These are phyloP conservation scores for Paramuricea clavata DNA, from an alignment of 92 coral and sea anemone genomes.

Conservation along the genomic window DNA sequence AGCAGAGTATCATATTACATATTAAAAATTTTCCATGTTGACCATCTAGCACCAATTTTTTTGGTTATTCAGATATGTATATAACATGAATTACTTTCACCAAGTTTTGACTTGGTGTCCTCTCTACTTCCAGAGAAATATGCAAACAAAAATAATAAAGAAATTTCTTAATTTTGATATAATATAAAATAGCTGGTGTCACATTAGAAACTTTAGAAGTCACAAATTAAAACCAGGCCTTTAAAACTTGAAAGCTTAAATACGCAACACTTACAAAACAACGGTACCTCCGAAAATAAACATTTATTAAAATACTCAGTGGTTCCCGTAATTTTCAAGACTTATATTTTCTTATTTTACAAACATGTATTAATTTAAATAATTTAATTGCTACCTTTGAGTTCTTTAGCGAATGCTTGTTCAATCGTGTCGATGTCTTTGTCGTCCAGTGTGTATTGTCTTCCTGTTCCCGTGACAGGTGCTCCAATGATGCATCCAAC, in stretches of 20 bases:
- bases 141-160: constrained; percentile 22
- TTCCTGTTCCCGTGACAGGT: constrained; percentile 55
- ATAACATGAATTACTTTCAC: constrained; percentile 50
- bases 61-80: constrained; percentile 36
- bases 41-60: constrained; percentile 51
- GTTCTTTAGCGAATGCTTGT: constrained; percentile 39
- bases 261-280: no score
- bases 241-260: not conserved
- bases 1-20: constrained; percentile 47
- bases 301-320: no score
- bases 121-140: constrained; percentile 42
- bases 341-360: not conserved
- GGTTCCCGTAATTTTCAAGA: no score
- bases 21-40: constrained; percentile 57
- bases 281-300: no score
- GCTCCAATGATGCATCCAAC: constrained; percentile 45
- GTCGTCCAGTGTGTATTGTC: constrained; percentile 49
- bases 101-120: constrained; percentile 53
- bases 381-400: not conserved
- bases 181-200: not conserved
- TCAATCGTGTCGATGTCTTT: constrained; percentile 46
- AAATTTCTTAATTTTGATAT: constrained; percentile 9
- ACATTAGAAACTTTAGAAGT: not conserved
- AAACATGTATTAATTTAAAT: not conserved
- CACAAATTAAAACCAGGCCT: not conserved